Base-by-base conservation (phyloP, 2,888 invertebrate species). In the Drosophila putrida region DNA sequence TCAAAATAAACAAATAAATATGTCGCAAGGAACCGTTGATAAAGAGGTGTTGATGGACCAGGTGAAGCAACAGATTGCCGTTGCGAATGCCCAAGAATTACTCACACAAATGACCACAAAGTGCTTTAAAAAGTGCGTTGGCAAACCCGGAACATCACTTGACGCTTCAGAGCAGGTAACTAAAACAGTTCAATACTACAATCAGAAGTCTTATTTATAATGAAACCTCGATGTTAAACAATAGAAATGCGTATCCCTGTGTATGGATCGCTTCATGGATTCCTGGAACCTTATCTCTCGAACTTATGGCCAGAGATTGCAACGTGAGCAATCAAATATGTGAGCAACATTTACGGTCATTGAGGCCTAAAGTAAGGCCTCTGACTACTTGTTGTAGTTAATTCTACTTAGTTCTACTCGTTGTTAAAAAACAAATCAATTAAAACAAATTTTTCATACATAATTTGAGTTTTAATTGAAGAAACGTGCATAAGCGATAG, bases 241-340 rank as follows among this genome's bases (percentile, higher is more conserved):
- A 53, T 95, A 98, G 95, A 98, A 98, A 95, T 98, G 98, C 92
- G 95, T 98, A 81, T 97, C 98, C 4, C 97, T 98, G 97, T 99
- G 98, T 92, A 98, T 98, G 98, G 98, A 99, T 92, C 80, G 98
- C 90, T 99, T 98, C 93, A 97, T 98, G 97, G 98, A 99, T 91
- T 95, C 98, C 4, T 98, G 97, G 96, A 98, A 98, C 93, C 93
- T 98, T 62, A 97, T 99, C 13, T 97, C 98, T 11, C 95, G 96
- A 93, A 95, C 98, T 0, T 98, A 98, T 91, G 95, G 96, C 68
- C 95, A 94, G 91, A 94, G 98, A 91, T 94, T 98, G 86, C 96
- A 97, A 90, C 94, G 95, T 81, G 98, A 98, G 27, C 77, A 84
- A 50, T 66, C 64, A 4, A 81, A 85, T 15, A 82, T 71, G 70